These are phyloP conservation scores for Ichneumon xanthorius DNA, from an alignment of 2,888 invertebrate species.

Conservation along the genomic window DNA sequence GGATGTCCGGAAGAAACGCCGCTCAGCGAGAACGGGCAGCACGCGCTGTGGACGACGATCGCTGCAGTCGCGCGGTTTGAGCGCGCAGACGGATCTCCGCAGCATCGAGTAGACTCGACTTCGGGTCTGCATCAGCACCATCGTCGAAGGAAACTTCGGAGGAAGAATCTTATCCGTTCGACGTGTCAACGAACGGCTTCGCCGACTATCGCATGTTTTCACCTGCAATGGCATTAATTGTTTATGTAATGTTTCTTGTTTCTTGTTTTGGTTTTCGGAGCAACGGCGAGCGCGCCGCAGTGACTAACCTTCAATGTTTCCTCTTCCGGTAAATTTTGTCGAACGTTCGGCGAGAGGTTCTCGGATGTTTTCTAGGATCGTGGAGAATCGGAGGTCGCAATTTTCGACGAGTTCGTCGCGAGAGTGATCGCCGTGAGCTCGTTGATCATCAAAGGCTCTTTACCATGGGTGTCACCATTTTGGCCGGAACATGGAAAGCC, in stretches of 20 bases:
- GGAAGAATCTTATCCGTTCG: background rate
- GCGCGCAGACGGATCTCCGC: background rate
- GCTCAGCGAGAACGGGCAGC: background rate
- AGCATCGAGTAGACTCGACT: conserved; percentile 32
- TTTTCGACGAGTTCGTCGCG: background rate
- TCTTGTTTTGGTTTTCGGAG: background rate
- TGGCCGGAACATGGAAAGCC: conserved; percentile 35
- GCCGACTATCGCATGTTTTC: background rate
- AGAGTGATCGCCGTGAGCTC: background rate
- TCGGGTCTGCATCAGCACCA: conserved; percentile 25
- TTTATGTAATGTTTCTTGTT: conserved; percentile 30
- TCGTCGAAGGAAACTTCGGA: background rate
- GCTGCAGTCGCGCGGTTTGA: background rate
- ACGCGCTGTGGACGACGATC: background rate
- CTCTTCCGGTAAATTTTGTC: background rate
- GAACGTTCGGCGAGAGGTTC: background rate
- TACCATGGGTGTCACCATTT: conserved; percentile 56
- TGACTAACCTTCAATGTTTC: conserved; percentile 46
- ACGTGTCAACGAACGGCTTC: too few species aligned
- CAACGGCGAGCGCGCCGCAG: background rate
- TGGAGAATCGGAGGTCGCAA: background rate
- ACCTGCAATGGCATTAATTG: background rate
- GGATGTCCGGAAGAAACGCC: conserved; percentile 28
- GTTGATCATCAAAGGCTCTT: conserved; percentile 24
- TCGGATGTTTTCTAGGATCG: background rate